Base-by-base conservation (phyloP, 2,113 vertebrate species). In the Melanerpes formicivorus region DNA sequence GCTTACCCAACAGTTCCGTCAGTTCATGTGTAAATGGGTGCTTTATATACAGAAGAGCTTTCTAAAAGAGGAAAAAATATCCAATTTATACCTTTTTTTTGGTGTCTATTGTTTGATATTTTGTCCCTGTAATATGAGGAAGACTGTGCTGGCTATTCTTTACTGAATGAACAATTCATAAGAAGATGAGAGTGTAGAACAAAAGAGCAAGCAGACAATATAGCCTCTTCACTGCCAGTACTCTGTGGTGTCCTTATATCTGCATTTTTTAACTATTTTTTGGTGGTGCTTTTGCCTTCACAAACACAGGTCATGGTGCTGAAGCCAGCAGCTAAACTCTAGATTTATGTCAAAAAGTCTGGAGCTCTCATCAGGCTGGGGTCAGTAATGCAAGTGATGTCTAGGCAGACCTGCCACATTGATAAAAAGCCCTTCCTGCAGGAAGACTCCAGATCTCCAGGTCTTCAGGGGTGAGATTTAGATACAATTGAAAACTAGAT, bases 401-500 rank as follows among this genome's bases (percentile, higher is more conserved):
- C 9, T 11, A 17, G 56, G 34, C 46, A 81, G 56, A 82, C 23
- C 52, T n/a, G 75, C 15, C 11, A 52, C 14, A 9, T 8, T 80
- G 83, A 50, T 63, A 56, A 52, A 63, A 79, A 55, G 18, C 34
- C 19, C 40, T 69, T 83, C 66, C 52, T 70, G 48, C 27, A 70
- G 75, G 67, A 59, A 54, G 5, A 69, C 13, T 44, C 56, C 42
- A 30, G 34, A 29, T 22, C 77, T 56, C 60, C 63, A 86, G 19
- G 15, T 56, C 50, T 87, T 85, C 40, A 52, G 46, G 58, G 46
- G 56, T 72, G 58, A 76, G 77, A 80, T 78, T 88, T 80, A 93
- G 82, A 80, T 27, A 82, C 71, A 88, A 25, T 95, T 93, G 75
- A 95, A 95, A 60, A 85, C 70, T 85, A 84, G 72, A 34, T 30